Conservation (phyloP, 2,888 invertebrate genomes). For the Coecobrya sp. region DNA sequence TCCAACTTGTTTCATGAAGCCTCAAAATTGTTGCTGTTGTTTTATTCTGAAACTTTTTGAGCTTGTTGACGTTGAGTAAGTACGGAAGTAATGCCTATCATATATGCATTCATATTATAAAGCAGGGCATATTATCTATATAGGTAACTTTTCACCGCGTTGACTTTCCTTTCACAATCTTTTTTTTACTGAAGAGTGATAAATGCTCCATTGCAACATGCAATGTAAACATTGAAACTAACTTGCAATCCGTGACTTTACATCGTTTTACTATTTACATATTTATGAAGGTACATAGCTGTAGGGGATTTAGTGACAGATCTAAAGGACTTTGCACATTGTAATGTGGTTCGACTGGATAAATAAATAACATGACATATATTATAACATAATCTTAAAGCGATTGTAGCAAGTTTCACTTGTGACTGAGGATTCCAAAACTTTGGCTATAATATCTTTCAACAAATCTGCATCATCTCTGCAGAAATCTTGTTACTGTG, state of each 20-base stretch:
- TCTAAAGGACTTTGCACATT: background rate
- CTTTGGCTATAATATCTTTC: too few relatives aligned
- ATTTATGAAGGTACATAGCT: conserved; percentile 4
- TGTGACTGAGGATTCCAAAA: too few relatives aligned
- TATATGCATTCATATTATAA: too few relatives aligned
- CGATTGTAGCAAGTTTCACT: too few relatives aligned
- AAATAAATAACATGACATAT: background rate
- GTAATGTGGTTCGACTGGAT: background rate
- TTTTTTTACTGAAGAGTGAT: background rate
- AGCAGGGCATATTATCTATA: too few relatives aligned
- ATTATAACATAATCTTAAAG: too few relatives aligned
- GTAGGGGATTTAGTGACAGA: background rate
- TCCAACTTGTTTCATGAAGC: background rate
- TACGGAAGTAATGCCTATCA: background rate
- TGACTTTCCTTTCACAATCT: background rate
- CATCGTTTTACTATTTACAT: background rate
- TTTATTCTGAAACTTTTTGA: background rate
- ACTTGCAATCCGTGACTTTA: background rate
- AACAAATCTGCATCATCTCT: too few relatives aligned
- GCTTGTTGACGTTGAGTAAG: too few relatives aligned
- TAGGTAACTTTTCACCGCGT: too few relatives aligned
- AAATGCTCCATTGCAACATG: background rate
- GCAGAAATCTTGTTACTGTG: too few relatives aligned
- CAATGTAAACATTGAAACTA: background rate
- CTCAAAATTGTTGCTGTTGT: too few relatives aligned